Conservation (phyloP, 2,113 vertebrate species). For the Takifugu flavidus region DNA sequence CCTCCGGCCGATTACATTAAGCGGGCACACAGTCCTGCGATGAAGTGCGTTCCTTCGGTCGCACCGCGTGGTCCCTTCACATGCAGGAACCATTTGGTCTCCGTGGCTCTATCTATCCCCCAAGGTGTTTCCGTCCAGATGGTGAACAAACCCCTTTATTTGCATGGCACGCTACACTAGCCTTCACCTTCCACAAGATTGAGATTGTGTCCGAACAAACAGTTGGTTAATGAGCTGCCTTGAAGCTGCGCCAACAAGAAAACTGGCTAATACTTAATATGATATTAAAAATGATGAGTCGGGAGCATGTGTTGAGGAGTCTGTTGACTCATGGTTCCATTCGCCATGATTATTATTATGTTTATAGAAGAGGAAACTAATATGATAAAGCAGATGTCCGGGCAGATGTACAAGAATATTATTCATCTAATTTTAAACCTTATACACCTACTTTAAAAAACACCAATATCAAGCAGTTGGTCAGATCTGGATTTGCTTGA, state of each 20-base stretch:
- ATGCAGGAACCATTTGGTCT: conserved; percentile 56
- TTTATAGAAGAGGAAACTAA: conserved; percentile 9
- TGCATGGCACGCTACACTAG: conserved; percentile 59
- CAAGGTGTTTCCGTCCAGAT: conserved; percentile 58
- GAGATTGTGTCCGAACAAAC: conserved; percentile 65
- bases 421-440: not conserved
- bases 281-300: conserved; percentile 47
- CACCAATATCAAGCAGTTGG: no score
- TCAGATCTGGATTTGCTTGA: no score
- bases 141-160: conserved; percentile 65
- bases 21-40: conserved; percentile 20
- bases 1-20: conserved; percentile 21
- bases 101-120: conserved; percentile 49
- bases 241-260: conserved; percentile 52
- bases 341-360: conserved; percentile 23
- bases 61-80: conserved; percentile 17
- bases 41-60: not conserved
- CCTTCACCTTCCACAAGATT: conserved; percentile 63
- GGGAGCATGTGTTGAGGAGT: conserved; percentile 27
- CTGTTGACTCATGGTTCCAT: conserved; percentile 15
- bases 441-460: no score
- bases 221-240: conserved; percentile 67
- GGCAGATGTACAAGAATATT: conserved; percentile 22
- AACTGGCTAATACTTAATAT: conserved; percentile 54
- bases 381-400: conserved; percentile 20